These are phyloP conservation scores for Hypomecis atomaria DNA, from an alignment of 2,888 invertebrate species.

Conservation along the genomic window DNA sequence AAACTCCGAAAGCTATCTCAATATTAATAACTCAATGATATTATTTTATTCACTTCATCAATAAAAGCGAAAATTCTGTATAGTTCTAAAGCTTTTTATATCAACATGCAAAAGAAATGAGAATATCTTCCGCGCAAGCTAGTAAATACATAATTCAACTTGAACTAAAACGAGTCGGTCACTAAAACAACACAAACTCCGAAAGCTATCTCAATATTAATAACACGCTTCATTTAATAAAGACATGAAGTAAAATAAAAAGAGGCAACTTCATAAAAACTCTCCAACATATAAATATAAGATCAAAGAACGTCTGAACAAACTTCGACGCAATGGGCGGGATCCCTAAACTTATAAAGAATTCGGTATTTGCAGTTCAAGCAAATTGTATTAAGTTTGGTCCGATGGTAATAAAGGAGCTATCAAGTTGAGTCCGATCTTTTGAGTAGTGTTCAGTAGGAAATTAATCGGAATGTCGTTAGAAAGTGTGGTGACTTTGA, in stretches of 20 bases:
- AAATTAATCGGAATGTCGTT: slow-evolving; percentile 19
- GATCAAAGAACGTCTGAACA: slow-evolving; percentile 59
- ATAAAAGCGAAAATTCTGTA: no score
- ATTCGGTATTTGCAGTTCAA: slow-evolving; percentile 49
- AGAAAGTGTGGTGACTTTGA: no score
- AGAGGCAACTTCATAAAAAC: slow-evolving; percentile 55
- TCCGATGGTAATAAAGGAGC: slow-evolving; percentile 32
- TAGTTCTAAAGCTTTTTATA: neutral
- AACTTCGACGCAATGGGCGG: slow-evolving; percentile 27
- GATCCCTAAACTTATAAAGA: slow-evolving; percentile 52
- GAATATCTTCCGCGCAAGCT: neutral
- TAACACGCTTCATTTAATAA: slow-evolving; percentile 47
- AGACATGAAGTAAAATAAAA: slow-evolving; percentile 58
- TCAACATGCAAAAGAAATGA: neutral
- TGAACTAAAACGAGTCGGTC: slow-evolving; percentile 5
- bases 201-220: slow-evolving; percentile 33
- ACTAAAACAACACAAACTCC: slow-evolving; percentile 23
- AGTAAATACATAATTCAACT: slow-evolving; percentile 4
- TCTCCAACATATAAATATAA: slow-evolving; percentile 53
- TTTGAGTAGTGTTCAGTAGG: slow-evolving; percentile 24
- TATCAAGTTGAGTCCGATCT: slow-evolving; percentile 20
- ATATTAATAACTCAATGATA: slow-evolving; percentile 40
- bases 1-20: slow-evolving; percentile 28
- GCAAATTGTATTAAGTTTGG: slow-evolving; percentile 58
- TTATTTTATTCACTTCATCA: no score